Evolutionary conservation across 2,888 invertebrate genomes (phyloP).

Genomic region (Scaptomyza parva): DNA sequence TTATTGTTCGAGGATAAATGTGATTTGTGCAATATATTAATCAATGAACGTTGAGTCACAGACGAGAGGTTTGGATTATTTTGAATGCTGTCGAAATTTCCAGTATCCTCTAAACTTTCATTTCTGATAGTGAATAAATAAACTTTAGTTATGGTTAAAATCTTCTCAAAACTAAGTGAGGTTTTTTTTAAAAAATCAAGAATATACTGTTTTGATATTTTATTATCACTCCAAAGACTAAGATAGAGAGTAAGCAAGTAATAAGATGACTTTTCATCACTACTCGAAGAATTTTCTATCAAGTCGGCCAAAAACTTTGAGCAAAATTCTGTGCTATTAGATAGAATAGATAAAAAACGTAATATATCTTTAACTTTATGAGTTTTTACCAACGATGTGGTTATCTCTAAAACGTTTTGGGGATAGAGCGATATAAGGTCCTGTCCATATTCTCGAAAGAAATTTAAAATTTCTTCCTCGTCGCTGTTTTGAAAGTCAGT

Average conservation of each 20-base stretch:
- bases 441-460: constrained; percentile 41
- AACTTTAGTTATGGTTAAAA: constrained; percentile 45
- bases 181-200: constrained; percentile 35
- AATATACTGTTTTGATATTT: constrained; percentile 33
- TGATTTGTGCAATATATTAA: constrained; percentile 44
- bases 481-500: constrained; percentile 15
- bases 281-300: constrained; percentile 14
- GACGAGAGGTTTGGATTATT: constrained; percentile 20
- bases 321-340: constrained; percentile 40
- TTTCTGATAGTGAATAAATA: constrained; percentile 37
- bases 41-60: constrained; percentile 37
- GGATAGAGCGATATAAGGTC: constrained; percentile 23
- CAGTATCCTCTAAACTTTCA: not conserved
- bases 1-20: constrained; percentile 23
- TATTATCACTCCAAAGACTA: constrained; percentile 44
- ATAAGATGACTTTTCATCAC: constrained; percentile 37
- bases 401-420: constrained; percentile 15
- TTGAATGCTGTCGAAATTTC: constrained; percentile 5
- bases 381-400: constrained; percentile 24
- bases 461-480: constrained; percentile 40
- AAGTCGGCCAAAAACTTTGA: constrained; percentile 28
- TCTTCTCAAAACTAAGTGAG: constrained; percentile 39
- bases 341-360: constrained; percentile 50
- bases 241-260: constrained; percentile 54
- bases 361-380: constrained; percentile 39